phyloP scores from a whole-genome alignment of 1,140 invertebrate genomes.

The Pygmarrhopalites habei region DNA sequence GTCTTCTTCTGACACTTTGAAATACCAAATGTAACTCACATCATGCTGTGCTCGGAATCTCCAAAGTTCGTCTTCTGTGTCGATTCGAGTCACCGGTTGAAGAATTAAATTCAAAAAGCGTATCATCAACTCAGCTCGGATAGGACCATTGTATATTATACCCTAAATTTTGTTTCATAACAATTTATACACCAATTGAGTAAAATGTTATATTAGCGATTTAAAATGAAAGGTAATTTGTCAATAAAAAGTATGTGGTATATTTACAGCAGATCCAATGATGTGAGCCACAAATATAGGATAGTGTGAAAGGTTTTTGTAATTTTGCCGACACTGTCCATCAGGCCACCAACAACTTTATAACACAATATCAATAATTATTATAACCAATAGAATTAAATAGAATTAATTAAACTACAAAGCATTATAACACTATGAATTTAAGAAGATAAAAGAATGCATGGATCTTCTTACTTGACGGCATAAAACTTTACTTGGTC shows the following conservation, averaged over 20 bases:
- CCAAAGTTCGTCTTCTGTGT: constrained; percentile 37
- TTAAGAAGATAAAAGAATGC: too few relatives aligned
- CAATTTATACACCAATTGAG: background rate
- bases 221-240: background rate
- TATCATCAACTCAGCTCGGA: constrained; percentile 33
- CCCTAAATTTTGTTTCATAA: constrained; percentile 22
- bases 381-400: too few relatives aligned
- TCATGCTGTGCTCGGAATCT: constrained; percentile 37
- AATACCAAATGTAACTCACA: constrained; percentile 18
- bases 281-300: constrained; percentile 39
- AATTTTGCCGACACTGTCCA: constrained; percentile 38
- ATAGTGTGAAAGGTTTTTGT: constrained; percentile 38
- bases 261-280: constrained; percentile 25
- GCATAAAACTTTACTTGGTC: constrained; percentile 33
- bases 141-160: constrained; percentile 37
- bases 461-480: too few relatives aligned
- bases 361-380: too few relatives aligned
- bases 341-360: constrained; percentile 37
- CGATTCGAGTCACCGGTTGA: constrained; percentile 33
- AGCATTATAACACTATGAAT: too few relatives aligned
- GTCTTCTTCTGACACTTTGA: too few relatives aligned
- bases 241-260: constrained; percentile 3
- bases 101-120: constrained; percentile 32
- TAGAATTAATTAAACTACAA: too few relatives aligned
- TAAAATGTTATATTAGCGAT: background rate